Evolutionary conservation across 2,113 vertebrate species (phyloP).

Genomic region (Pogonocichla stellata): DNA sequence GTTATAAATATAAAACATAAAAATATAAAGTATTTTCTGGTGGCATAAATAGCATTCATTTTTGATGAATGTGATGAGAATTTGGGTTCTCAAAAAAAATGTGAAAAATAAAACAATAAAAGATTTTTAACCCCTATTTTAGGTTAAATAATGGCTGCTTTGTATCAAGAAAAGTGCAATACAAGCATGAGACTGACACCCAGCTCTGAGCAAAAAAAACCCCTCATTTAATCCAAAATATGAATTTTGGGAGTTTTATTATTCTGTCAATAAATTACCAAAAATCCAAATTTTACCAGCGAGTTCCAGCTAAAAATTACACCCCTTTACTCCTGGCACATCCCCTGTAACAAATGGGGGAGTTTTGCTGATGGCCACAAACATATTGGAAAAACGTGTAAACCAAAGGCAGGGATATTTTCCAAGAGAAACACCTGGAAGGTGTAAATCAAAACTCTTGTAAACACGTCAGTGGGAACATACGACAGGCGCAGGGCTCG

Average conservation of each 20-base stretch:
- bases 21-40: background rate
- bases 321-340: slow-evolving; percentile 32
- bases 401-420: slow-evolving; percentile 69
- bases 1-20: background rate
- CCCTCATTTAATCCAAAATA: background rate
- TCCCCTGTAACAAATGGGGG: slow-evolving; percentile 73
- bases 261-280: background rate
- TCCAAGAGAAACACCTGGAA: slow-evolving; percentile 89
- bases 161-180: background rate
- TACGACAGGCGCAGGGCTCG: slow-evolving; percentile 69
- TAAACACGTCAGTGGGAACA: slow-evolving; percentile 86
- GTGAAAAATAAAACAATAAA: background rate
- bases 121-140: accelerated
- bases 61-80: background rate
- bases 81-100: background rate
- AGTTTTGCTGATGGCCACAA: slow-evolving; percentile 71
- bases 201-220: accelerated
- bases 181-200: accelerated
- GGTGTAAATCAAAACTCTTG: slow-evolving; percentile 89
- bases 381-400: slow-evolving; percentile 77
- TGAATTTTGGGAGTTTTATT: background rate
- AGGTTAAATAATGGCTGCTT: background rate
- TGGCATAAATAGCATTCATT: accelerated
- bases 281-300: background rate
- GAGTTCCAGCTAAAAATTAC: background rate